These are phyloP conservation scores for Patella vulgata DNA, from an alignment of 1,140 invertebrate species.

Conservation along the genomic window DNA sequence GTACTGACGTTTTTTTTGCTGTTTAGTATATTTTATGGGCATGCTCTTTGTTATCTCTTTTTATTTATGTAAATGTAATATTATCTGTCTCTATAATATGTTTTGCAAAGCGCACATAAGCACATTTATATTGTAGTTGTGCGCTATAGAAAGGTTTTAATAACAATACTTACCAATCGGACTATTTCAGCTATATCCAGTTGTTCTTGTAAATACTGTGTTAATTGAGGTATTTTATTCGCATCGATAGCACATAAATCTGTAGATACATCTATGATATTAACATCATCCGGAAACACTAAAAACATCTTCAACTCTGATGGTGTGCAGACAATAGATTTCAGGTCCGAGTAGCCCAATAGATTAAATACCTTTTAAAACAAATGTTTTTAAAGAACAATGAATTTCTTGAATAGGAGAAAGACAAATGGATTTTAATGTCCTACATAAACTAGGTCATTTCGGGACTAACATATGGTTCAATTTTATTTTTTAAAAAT, in stretches of 20 bases:
- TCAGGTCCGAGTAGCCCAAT: constrained; percentile 35
- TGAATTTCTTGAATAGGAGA: background rate
- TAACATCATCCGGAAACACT: constrained; percentile 25
- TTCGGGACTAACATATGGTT: no score
- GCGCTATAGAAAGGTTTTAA: no score
- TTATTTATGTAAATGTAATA: no score
- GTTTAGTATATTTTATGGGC: no score
- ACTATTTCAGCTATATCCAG: constrained; percentile 42
- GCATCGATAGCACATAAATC: constrained; percentile 40
- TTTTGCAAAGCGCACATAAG: no score
- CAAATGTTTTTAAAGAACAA: background rate
- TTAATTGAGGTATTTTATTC: constrained; percentile 31
- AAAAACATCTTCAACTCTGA: constrained; percentile 34
- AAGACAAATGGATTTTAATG: background rate
- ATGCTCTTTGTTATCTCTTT: no score
- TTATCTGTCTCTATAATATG: no score
- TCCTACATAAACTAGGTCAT: background rate
- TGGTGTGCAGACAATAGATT: constrained; percentile 38
- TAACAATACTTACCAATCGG: constrained; percentile 37
- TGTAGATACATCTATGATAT: constrained; percentile 26
- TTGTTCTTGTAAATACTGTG: constrained; percentile 26
- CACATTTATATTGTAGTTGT: no score
- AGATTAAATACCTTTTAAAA: constrained; percentile 29
- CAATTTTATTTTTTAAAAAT: no score
- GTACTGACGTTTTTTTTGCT: no score